phyloP scores from a whole-genome alignment of 2,888 invertebrate genomes.

The Piscicola geometra region DNA sequence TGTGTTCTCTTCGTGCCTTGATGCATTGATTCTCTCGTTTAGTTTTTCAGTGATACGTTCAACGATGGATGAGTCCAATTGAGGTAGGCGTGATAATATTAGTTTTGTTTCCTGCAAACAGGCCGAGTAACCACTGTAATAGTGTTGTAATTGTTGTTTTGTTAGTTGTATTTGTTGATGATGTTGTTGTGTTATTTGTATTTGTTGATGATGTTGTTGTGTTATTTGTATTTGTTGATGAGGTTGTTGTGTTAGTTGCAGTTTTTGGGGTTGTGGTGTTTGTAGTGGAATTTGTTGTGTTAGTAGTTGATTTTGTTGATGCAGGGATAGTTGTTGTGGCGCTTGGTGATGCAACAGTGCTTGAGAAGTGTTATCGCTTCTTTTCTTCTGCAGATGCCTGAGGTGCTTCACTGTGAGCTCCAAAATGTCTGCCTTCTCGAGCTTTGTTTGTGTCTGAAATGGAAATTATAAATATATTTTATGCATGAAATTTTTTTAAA shows the following conservation, averaged over 20 bases:
- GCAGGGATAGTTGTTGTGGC: background rate
- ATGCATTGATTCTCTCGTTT: too few relatives aligned
- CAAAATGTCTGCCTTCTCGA: conserved; percentile 31
- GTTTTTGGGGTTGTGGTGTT: background rate
- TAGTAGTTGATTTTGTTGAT: too few relatives aligned
- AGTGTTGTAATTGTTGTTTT: background rate
- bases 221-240: background rate
- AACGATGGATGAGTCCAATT: too few relatives aligned
- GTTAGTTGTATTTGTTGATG: background rate
- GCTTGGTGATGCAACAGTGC: too few relatives aligned
- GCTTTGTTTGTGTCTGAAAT: conserved; percentile 26
- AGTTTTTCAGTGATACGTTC: too few relatives aligned
- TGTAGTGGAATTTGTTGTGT: background rate
- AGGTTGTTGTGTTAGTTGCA: background rate
- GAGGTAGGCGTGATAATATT: too few relatives aligned
- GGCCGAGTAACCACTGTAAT: background rate
- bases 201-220: conserved; percentile 1
- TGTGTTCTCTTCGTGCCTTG: too few relatives aligned
- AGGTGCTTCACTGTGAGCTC: conserved; percentile 27
- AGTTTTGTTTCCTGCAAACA: background rate
- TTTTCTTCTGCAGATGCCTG: background rate
- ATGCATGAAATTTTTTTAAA: too few relatives aligned
- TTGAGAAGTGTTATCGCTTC: too few relatives aligned
- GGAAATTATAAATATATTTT: too few relatives aligned
- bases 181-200: too few relatives aligned